phyloP scores from a whole-genome alignment of 2,113 vertebrate genomes.

The Oreochromis aureus region DNA sequence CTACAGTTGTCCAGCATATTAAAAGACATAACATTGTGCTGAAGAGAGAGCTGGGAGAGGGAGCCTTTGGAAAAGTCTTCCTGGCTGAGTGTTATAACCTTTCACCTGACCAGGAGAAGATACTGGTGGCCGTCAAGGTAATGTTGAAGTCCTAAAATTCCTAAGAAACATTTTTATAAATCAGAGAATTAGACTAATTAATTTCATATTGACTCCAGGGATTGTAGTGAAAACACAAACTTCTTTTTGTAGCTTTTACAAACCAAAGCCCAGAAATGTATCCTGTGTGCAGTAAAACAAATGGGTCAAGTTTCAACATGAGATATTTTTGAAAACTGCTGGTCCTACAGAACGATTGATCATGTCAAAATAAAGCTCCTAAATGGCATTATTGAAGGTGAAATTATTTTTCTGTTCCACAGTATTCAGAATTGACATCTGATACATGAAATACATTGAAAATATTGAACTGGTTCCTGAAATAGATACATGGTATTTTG shows the following conservation, averaged over 20 bases:
- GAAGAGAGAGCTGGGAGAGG: slow-evolving; percentile 96
- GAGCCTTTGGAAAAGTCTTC: slow-evolving; percentile 98
- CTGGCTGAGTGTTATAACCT: slow-evolving; percentile 97
- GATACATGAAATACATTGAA: not conserved
- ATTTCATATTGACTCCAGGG: not conserved
- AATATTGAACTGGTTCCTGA: slow-evolving; percentile 1
- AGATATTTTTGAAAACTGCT: not conserved
- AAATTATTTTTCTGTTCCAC: not conserved
- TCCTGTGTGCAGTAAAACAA: not conserved
- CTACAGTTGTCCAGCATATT: slow-evolving; percentile 94
- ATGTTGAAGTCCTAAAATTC: not conserved
- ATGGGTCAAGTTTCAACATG: not conserved
- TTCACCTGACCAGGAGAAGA: slow-evolving; percentile 91
- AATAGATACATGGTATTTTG: not conserved
- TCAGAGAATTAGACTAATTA: not conserved
- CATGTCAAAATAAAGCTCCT: not conserved
- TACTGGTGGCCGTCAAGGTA: slow-evolving; percentile 98
- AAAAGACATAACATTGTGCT: slow-evolving; percentile 97
- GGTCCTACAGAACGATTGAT: not conserved
- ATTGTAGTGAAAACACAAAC: not conserved
- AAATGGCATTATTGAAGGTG: not conserved
- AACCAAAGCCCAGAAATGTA: not conserved
- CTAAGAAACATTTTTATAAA: not conserved
- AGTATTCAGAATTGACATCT: not conserved
- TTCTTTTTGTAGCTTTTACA: not conserved